Base-by-base conservation (phyloP, 2,113 vertebrate genomes). In the Siniperca knerii region DNA sequence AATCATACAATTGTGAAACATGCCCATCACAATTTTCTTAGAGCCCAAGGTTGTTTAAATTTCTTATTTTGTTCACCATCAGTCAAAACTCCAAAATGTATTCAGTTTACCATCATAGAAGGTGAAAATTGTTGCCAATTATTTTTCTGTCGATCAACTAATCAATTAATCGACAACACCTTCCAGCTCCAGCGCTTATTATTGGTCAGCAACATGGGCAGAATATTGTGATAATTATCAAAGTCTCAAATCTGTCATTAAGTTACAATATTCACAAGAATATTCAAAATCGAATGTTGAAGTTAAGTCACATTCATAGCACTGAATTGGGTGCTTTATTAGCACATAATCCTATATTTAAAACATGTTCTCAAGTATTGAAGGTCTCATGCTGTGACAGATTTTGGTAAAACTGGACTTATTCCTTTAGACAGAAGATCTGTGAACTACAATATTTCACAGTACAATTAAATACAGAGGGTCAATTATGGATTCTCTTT, bases 401-500 rank as follows among this genome's bases (percentile, higher is more conserved):
- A 18, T 75, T 75, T 25, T 25, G 54, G 42, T 68, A 5, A 75
- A 75, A 75, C 7, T 58, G 12, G 33, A 35, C 12, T 0, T 48
- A 11, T 35, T 33, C 25, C 33, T 58, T 40, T 46, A 21, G 40
- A 75, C 42, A 62, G 44, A 20, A 15, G 42, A 20, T 7, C 21
- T 37, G 12, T 67, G 11, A 57, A 44, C 37, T 55, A n/a, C 8
- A 29, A 2, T 20, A 33, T 57, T 1, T 74, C 54, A 84, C 20
- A 54, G 44, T 61, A 29, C 61, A 64, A 33, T 68, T 50, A 58
- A 77, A 71, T 50, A 73, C 64, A 65, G 15, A 46, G 9, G 20
- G n/a, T 78, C 16, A 75, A 54, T 77, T 65, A 75, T 35, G 44
- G 68, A 42, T 55, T 37, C 54, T 68, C 35, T 70, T 10, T 42